phyloP scores from a whole-genome alignment of 92 coral and sea anemone genomes.

The Palythoa caribaeorum region DNA sequence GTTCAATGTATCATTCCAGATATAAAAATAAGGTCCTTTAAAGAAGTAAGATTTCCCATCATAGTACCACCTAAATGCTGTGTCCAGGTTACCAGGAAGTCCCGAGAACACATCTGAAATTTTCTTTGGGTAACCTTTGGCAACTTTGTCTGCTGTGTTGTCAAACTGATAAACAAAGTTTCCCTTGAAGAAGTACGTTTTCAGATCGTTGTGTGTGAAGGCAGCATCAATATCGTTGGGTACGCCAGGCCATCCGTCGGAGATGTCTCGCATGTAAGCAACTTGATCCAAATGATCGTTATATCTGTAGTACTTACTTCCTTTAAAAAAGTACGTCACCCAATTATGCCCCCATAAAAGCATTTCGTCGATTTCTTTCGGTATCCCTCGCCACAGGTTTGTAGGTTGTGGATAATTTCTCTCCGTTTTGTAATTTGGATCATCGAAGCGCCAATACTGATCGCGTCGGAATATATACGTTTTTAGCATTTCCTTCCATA shows the following conservation, averaged over 20 bases:
- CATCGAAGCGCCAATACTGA: slow-evolving; percentile 4
- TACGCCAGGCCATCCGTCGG: slow-evolving; percentile 79
- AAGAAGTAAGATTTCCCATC: slow-evolving; percentile 43
- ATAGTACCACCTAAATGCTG: slow-evolving; percentile 19
- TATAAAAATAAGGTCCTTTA: slow-evolving; percentile 36
- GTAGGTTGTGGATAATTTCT: slow-evolving; percentile 44
- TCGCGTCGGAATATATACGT: background rate
- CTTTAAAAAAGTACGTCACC: slow-evolving; percentile 48
- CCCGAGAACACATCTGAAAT: slow-evolving; percentile 57
- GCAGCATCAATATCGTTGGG: slow-evolving; percentile 81
- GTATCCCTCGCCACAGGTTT: slow-evolving; percentile 50
- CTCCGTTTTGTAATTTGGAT: background rate
- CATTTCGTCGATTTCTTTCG: slow-evolving; percentile 62
- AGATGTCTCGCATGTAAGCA: slow-evolving; percentile 5
- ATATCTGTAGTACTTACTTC: slow-evolving; percentile 24
- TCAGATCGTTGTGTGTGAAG: slow-evolving; percentile 2
- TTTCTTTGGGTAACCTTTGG: slow-evolving; percentile 48
- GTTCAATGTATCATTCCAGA: background rate
- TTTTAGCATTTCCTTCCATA: background rate
- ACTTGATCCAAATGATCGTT: background rate
- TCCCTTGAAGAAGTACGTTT: slow-evolving; percentile 84
- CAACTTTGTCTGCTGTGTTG: slow-evolving; percentile 48
- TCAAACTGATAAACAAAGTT: slow-evolving; percentile 67
- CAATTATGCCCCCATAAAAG: slow-evolving; percentile 71
- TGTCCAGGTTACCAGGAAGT: slow-evolving; percentile 38